Percentiles rank a stretch among this genome's conserved stretches.
Evolutionary conservation across 1,140 invertebrate genomes (phyloP).

Genomic region (Oscheius sp.): DNA sequence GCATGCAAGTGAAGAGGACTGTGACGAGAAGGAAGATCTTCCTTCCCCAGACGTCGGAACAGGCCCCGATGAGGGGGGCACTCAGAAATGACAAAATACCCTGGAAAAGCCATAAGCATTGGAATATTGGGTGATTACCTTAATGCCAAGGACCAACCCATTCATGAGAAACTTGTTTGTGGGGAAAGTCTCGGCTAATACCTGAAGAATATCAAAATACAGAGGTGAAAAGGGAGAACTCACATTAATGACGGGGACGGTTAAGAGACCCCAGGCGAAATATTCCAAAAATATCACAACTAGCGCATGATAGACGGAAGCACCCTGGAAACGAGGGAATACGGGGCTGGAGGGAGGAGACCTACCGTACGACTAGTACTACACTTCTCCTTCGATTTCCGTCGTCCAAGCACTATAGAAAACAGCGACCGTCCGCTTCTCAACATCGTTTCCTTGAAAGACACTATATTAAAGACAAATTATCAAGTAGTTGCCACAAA

Average conservation of each 20-base stretch:
- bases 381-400: constrained; percentile 7
- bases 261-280: constrained; percentile 97
- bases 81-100: constrained; percentile 93
- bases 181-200: constrained; percentile 93
- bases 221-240: constrained; percentile 60
- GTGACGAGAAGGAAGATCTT: constrained; percentile 97
- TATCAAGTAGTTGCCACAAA: too few species aligned
- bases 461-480: too few species aligned
- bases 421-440: constrained; percentile 22
- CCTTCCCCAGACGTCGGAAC: constrained; percentile 95
- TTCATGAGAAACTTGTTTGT: constrained; percentile 99
- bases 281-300: constrained; percentile 99
- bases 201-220: constrained; percentile 64
- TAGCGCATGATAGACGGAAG: constrained; percentile 82
- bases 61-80: constrained; percentile 90
- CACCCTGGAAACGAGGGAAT: not conserved
- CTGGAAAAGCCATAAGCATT: constrained; percentile 63
- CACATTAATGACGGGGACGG: constrained; percentile 94
- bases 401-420: constrained; percentile 31
- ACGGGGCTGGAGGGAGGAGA: not conserved
- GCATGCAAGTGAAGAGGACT: constrained; percentile 97
- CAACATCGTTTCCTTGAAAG: constrained; percentile 30
- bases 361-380: not conserved
- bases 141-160: constrained; percentile 95
- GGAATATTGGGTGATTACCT: constrained; percentile 65